Evolutionary conservation across 2,888 invertebrate species (phyloP), one percentile per base, ranked within the genome.

Genomic region (Andrena marginata): DNA sequence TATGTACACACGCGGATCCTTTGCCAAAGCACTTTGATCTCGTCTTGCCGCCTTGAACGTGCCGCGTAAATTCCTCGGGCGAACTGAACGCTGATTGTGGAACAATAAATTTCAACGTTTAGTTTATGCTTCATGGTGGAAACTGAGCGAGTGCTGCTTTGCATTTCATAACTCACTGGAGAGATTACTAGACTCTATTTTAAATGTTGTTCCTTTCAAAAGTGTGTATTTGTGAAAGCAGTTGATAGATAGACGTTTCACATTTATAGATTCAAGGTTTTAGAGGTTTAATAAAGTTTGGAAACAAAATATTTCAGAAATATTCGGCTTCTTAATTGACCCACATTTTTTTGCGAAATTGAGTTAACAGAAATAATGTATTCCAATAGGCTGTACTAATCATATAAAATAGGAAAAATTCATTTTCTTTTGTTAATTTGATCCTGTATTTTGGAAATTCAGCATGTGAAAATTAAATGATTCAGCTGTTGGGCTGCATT

Each of bases 1-100:
- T 56, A 70, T 20, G 7, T 49, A 23, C 60, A 35, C 10, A 8
- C 35, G 56, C n/a, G 42, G 16, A 33, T 48, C 69, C 59, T 69
- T 59, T 59, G 42, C 49, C 10, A 65, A 67, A 33, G n/a, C 13
- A 23, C 35, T 20, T 74, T 42, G 56, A 56, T 20, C 42, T 54
- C 8, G 8, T 13, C 23, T 16, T 71, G 5, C 13, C 62, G 23
- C 29, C 16, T 71, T 71, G 48, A 49, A 62, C 20, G 60, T 13
- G 20, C 2, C 16, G 31, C 26, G 10, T n/a, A 10, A 33, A 64
- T 54, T 35, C 33, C 49, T 54, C 31, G 13, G 2, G n/a, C 20
- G 35, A 56, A 49, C 23, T 13, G 23, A 63, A 26, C 23, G 23
- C 13, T 20, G 48, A 48, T 29, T 29, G 42, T 2, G 13, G 20